Evolutionary conservation across 1,140 invertebrate species (phyloP), one percentile per base, ranked within the genome.

Genomic region (Leptopilina boulardi): DNA sequence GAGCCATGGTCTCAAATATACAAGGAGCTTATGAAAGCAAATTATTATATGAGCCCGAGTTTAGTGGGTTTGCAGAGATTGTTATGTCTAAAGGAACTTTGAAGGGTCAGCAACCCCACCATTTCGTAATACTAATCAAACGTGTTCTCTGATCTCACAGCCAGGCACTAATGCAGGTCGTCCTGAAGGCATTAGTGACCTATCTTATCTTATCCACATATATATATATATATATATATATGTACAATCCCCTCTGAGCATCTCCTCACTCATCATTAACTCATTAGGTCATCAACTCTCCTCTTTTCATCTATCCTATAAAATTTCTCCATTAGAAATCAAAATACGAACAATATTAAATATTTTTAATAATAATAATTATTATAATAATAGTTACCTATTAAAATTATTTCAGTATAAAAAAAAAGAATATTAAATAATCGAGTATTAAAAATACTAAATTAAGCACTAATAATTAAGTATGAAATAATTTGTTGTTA

Each of bases 61-160:
- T 30, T 66, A 66, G 56, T 66, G 56, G 56, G 56, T 30, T 66
- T 30, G 56, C 30, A 13, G 56, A 66, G 21, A 66, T 66, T 66
- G 23, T 30, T 66, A 30, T 30, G 56, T 66, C 23, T 26, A 66
- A 66, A 66, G 56, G 56, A 66, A 26, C 56, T 66, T 66, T 15
- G 56, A 30, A 66, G 21, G 56, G 56, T 21, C 56, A 66, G 21
- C 21, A 5, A 66, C 21, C 3, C 54, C 8, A 11, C 54, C 30
- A 38, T 38, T n/a, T 10, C 56, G 19, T 30, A 56, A 56, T 56
- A 56, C 18, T 66, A 66, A 66, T 66, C 56, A 66, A 66, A 66
- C 56, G 56, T 30, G 21, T 66, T 66, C 56, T 66, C 56, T 66
- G 56, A 66, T 66, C 56, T 66, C 56, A 30, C n/a, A 0, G 10